Conservation (phyloP, 1,140 invertebrate genomes). For the Cyclina sinensis region DNA sequence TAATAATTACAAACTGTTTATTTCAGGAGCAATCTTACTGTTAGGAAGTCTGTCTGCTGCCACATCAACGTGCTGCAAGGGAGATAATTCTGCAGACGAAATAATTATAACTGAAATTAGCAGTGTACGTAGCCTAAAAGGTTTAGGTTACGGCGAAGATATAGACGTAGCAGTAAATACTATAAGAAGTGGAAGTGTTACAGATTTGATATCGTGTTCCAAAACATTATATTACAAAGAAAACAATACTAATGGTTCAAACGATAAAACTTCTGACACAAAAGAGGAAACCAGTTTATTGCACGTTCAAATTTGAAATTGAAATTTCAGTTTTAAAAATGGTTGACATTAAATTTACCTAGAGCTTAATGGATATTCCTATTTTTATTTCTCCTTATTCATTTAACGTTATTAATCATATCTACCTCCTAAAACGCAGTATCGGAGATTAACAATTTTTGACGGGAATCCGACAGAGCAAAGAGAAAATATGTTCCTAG, state of each 20-base stretch:
- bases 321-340: too few relatives aligned
- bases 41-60: neutral
- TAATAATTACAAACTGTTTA: too few relatives aligned
- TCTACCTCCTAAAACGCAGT: too few relatives aligned
- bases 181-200: neutral
- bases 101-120: neutral
- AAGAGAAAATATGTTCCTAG: too few relatives aligned
- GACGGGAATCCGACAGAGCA: too few relatives aligned
- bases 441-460: too few relatives aligned
- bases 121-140: neutral
- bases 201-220: neutral
- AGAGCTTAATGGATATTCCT: too few relatives aligned
- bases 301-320: neutral
- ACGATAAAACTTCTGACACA: neutral
- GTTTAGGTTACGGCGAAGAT: neutral
- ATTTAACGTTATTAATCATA: too few relatives aligned
- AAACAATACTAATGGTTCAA: neutral
- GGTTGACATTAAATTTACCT: too few relatives aligned
- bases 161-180: neutral
- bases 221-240: neutral
- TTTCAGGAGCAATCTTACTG: neutral
- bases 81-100: neutral
- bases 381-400: too few relatives aligned
- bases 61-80: neutral
- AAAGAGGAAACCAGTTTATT: neutral